Percentiles rank a stretch among this genome's conserved stretches.
These are phyloP conservation scores for Bufotes viridis DNA, from an alignment of 2,797 vertebrate species.

Conservation along the genomic window DNA sequence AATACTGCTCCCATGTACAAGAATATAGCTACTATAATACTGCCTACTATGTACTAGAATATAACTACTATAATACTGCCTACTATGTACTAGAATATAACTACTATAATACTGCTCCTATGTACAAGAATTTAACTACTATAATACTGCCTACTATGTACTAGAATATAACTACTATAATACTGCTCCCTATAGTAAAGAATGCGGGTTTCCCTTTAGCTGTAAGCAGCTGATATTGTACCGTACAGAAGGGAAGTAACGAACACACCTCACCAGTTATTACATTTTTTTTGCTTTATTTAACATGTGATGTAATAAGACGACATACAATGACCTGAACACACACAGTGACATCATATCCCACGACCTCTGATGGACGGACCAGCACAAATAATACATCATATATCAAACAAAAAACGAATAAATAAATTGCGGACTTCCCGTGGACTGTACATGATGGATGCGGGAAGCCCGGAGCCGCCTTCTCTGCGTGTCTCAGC, in stretches of 20 bases:
- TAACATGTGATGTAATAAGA: not conserved
- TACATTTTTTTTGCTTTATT: not conserved
- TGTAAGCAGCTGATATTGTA: not conserved
- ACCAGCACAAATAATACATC: not conserved
- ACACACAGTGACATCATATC: not conserved
- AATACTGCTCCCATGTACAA: not conserved
- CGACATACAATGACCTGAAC: not conserved
- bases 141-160: too few species aligned
- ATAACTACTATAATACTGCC: not conserved
- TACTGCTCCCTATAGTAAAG: not conserved
- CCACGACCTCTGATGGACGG: not conserved
- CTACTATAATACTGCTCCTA: not conserved
- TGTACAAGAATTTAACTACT: too few species aligned
- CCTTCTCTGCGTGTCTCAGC: constrained; percentile 71
- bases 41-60: not conserved
- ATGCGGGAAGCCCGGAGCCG: not conserved
- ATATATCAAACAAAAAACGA: not conserved
- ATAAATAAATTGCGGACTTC: constrained; percentile 31
- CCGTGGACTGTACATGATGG: not conserved
- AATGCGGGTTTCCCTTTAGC: not conserved
- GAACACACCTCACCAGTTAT: not conserved
- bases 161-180: not conserved
- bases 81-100: constrained; percentile 1
- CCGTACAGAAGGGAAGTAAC: not conserved
- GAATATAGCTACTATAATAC: constrained; percentile 7